These are phyloP conservation scores for Noctilio leporinus DNA, from an alignment of 2,113 vertebrate species.

Conservation along the genomic window DNA sequence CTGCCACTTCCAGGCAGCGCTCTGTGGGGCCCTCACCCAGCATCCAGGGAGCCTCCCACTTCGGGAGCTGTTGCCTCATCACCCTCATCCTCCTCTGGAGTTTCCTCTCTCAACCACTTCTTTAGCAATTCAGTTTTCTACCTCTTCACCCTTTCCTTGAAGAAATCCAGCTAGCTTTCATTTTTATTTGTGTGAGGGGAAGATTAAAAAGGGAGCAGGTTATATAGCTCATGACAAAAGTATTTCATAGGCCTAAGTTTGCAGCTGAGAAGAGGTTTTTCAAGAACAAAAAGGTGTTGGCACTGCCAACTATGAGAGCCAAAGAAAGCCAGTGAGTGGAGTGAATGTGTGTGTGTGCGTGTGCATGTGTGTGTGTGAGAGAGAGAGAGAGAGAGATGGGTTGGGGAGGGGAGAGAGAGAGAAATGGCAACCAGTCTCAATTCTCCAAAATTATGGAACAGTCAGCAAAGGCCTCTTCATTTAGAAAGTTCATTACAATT, in stretches of 20 bases:
- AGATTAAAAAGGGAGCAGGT: background rate
- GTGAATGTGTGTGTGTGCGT: background rate
- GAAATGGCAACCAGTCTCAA: background rate
- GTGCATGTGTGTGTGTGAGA: background rate
- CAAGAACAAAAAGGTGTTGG: background rate
- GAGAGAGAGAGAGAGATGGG: background rate
- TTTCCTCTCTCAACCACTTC: background rate
- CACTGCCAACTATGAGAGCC: background rate
- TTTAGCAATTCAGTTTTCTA: background rate
- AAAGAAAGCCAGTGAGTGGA: rapidly evolving
- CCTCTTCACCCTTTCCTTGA: background rate
- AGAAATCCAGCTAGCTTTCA: constrained; percentile 26
- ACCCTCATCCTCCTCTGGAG: background rate
- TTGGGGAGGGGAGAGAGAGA: no score
- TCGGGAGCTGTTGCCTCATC: background rate
- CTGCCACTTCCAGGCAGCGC: background rate
- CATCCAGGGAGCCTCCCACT: background rate
- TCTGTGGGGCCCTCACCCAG: background rate
- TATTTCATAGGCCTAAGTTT: background rate
- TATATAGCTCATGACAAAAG: background rate
- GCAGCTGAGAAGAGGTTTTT: background rate
- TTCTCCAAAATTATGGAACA: constrained; percentile 26
- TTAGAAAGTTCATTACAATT: constrained; percentile 67
- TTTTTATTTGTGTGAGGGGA: background rate
- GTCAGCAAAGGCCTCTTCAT: constrained; percentile 36